Evolutionary conservation across 2,888 invertebrate genomes (phyloP), one percentile per base, ranked within the genome.

Genomic region (Mechanitis mazaeus): DNA sequence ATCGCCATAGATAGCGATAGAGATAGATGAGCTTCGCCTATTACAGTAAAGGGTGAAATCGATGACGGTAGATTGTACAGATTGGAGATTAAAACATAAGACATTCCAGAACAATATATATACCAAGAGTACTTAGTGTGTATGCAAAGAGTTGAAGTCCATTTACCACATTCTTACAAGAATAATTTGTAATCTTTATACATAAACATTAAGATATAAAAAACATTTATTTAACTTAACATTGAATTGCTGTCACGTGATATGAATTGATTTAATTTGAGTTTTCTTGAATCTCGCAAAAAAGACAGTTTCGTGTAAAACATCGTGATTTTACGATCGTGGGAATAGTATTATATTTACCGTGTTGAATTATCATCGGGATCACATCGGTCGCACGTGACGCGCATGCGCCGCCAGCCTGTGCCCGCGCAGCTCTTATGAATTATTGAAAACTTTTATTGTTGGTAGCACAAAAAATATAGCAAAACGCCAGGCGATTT

Each of bases 401-500:
- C 69, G 69, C 75, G 86, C 77, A 80, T 84, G 79, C 81, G 75
- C 78, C 65, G 67, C 72, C 75, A 20, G 75, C 56, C 33, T 77
- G 63, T 60, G 64, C 64, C 65, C 72, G 67, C 70, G 63, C 66
- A 72, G 70, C 73, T 67, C 86, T 85, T 87, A 89, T 89, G 87
- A 87, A 89, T 89, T 87, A 89, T 89, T 87, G 78, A 87, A 70
- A 79, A 79, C 80, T 82, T 86, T 86, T 89, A 88, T 88, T 88
- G 88, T 87, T 78, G 76, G 75, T 72, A 71, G 70, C 72, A 77
- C 78, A 82, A 85, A 87, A 86, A 86, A 82, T 77, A 78, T 75
- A 77, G 66, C 77, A 79, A 81, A 79, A 79, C 74, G 71, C 74
- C 72, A 68, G 73, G 71, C 76, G 77, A 76, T 78, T 80, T 86